These are phyloP conservation scores for Molossus alvarezi DNA, from an alignment of 2,797 vertebrate species.

Conservation along the genomic window DNA sequence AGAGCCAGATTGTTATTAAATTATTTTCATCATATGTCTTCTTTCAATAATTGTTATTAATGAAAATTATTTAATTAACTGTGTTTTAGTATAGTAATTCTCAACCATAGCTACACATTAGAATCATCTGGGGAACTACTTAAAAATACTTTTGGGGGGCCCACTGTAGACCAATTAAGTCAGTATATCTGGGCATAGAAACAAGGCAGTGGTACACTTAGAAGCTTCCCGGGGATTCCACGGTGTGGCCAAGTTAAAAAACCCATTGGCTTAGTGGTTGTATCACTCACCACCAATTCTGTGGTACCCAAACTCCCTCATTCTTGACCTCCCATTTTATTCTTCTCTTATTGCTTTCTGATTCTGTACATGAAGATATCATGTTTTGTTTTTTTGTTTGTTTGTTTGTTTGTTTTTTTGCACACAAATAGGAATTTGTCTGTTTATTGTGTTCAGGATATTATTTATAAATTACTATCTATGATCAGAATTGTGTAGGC, in stretches of 20 bases:
- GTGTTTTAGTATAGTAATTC: conserved; percentile 74
- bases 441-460: background rate
- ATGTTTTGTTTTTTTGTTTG: background rate
- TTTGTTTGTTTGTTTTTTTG: too few relatives aligned
- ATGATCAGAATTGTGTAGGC: background rate
- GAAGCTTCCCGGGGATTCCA: background rate
- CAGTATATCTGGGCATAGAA: conserved; percentile 62
- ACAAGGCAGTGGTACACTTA: background rate
- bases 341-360: conserved; percentile 47
- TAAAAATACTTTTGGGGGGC: conserved; percentile 69
- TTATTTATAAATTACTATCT: background rate
- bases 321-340: background rate
- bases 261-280: background rate
- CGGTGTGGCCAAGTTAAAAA: background rate
- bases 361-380: background rate
- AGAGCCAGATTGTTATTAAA: conserved; percentile 75
- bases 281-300: background rate
- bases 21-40: conserved; percentile 78
- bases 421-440: background rate
- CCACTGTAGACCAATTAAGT: conserved; percentile 68
- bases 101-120: conserved; percentile 70
- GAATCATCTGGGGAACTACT: conserved; percentile 77
- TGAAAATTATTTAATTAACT: conserved; percentile 81
- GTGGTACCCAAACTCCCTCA: background rate
- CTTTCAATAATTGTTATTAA: conserved; percentile 81